Evolutionary conservation across 2,888 invertebrate species (phyloP), one percentile per base, ranked within the genome.

Genomic region (Andrena trimmerana): DNA sequence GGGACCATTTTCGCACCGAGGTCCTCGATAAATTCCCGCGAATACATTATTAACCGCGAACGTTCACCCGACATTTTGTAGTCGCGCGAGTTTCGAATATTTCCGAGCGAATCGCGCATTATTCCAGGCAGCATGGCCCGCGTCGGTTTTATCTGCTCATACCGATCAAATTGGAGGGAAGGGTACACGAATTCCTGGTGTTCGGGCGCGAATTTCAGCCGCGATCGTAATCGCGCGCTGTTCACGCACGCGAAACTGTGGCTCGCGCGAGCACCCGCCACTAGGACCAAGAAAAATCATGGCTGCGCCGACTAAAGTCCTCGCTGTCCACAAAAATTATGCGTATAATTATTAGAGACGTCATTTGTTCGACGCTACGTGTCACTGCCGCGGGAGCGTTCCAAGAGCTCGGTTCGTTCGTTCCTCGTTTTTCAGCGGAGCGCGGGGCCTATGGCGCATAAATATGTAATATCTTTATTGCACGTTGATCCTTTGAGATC

Each of bases 151-250:
- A 86, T 86, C 83, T 83, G 69, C 57, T 57, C 72, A 33, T 75
- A 62, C 75, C 83, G 69, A 86, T 85, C 87, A 79, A 83, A 85
- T 84, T 76, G 86, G 74, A 70, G 59, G 72, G 72, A 78, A 69
- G 74, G 59, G 42, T 66, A 74, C 84, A 78, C 82, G 84, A 87
- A 87, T 87, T 82, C 84, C 67, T 70, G 54, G 54, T 52, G 84
- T 75, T 74, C 86, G 68, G 60, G 84, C 84, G 81, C 77, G 84
- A 75, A 86, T 84, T 85, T 74, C 42, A 42, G n/a, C n/a, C 48
- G 57, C 60, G 87, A 88, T 88, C 66, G 75, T 67, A 78, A 87
- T 88, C 87, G 69, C 62, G 20, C 66, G 66, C 54, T 42, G 76
- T 69, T 73, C 60, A 84, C 80, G 69, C 84, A 84, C 84, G 84